Evolutionary conservation across 2,113 vertebrate genomes (phyloP), one percentile per base, ranked within the genome.

Genomic region (Brevimyrus niger): DNA sequence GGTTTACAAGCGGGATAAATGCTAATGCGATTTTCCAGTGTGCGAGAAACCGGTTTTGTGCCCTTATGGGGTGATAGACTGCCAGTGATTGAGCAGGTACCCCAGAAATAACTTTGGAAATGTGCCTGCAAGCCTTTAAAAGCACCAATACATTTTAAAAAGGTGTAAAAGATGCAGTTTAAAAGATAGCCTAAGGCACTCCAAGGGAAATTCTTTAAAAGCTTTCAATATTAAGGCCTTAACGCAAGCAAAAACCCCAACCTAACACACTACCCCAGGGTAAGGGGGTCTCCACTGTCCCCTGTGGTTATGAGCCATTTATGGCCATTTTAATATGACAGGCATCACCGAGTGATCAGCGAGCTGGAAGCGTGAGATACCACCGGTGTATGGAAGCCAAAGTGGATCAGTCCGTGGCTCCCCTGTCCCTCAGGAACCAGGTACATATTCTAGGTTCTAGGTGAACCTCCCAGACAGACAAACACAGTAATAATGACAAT

Each of bases 81-180:
- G 92, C 91, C 86, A 92, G 90, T 46, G 91, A 91, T 92, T 92
- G 92, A 83, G 88, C 55, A 3, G 51, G 51, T 19, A 44, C 31
- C 93, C 92, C 91, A 86, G 55, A 92, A 90, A 90, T 91, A 93
- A 92, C 92, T 90, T 89, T 93, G 90, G 90, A 94, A 92, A 86
- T 89, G 89, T 42, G 87, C 91, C 90, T 87, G 90, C 90, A 91
- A 90, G 80, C 85, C 85, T 88, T 89, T 50, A 76, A 89, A 92
- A 58, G 87, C 19, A 65, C 38, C 85, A 91, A 92, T 92, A 47
- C 88, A 80, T 42, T 38, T 15, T 7, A 7, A 91, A 92, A 91
- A 90, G 89, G 89, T 88, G 91, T 73, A 90, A 80, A 80, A 80
- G 35, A 89, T 89, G 82, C 53, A 53, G 87, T 82, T 87, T 87